Evolutionary conservation across 2,888 invertebrate species (phyloP).

Genomic region (Pandemis cinnamomeana): DNA sequence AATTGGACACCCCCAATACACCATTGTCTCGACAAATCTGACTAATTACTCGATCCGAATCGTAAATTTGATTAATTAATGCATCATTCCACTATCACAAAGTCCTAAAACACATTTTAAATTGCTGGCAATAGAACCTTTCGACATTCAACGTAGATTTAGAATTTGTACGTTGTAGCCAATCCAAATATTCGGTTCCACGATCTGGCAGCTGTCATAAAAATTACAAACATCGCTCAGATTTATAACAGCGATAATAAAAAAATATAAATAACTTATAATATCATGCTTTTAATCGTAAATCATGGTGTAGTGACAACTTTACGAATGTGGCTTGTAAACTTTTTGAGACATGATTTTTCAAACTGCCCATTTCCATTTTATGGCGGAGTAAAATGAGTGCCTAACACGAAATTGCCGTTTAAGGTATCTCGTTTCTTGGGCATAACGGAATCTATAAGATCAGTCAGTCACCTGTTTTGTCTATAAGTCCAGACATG

Average conservation of each 20-base stretch:
- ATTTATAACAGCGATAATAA: slow-evolving; percentile 9
- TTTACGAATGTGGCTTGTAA: neutral
- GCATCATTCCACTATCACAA: neutral
- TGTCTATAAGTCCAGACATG: too few relatives aligned
- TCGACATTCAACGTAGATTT: neutral
- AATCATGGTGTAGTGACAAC: slow-evolving; percentile 9
- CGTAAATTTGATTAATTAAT: slow-evolving; percentile 31
- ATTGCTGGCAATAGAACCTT: neutral
- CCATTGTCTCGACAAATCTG: slow-evolving; percentile 26
- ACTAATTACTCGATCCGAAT: slow-evolving; percentile 16
- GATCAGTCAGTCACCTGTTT: too few relatives aligned
- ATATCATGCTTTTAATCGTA: neutral
- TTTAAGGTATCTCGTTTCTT: neutral
- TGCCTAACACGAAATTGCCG: neutral
- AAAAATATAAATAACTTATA: slow-evolving; percentile 14
- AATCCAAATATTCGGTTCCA: slow-evolving; percentile 29
- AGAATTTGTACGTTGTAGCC: neutral
- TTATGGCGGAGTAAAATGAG: neutral
- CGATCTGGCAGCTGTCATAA: slow-evolving; percentile 3
- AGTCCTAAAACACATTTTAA: neutral
- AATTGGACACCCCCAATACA: slow-evolving; percentile 11
- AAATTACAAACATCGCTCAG: neutral
- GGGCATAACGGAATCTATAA: too few relatives aligned
- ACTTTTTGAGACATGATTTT: neutral
- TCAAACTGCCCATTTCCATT: neutral